Evolutionary conservation across 2,888 invertebrate species (phyloP).

Genomic region (Tetragnatha montana): DNA sequence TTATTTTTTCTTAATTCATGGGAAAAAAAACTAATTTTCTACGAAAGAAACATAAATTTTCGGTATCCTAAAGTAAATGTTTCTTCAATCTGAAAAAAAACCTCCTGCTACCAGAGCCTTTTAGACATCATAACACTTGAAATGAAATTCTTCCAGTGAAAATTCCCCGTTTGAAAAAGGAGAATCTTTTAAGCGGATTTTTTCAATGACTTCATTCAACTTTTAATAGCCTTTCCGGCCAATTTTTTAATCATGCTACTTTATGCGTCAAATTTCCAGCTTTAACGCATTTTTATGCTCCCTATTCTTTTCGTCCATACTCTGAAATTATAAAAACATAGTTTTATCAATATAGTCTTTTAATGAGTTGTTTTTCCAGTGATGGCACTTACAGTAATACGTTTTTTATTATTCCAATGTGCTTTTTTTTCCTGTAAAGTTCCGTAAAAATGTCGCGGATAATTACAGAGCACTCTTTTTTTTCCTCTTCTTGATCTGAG

Average conservation of each 20-base stretch:
- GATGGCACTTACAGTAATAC: constrained; percentile 16
- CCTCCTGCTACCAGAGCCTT: background rate
- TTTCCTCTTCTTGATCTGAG: background rate
- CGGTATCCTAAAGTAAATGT: background rate
- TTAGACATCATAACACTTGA: constrained; percentile 6
- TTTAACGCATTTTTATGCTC: constrained; percentile 17
- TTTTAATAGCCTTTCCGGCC: constrained; percentile 6
- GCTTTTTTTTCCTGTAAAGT: background rate
- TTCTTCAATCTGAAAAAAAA: background rate
- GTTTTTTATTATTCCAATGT: constrained; percentile 8
- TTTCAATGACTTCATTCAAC: constrained; percentile 5
- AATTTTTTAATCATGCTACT: constrained; percentile 21
- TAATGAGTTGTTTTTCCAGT: constrained; percentile 33
- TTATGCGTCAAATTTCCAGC: constrained; percentile 25
- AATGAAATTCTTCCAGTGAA: constrained; percentile 8
- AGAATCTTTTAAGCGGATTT: constrained; percentile 14
- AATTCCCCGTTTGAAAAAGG: background rate
- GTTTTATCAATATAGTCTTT: constrained; percentile 15
- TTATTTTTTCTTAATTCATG: background rate
- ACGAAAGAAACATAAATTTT: background rate
- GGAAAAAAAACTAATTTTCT: background rate
- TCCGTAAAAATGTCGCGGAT: constrained; percentile 19
- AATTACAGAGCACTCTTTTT: constrained; percentile 14
- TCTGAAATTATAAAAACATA: constrained; percentile 16
- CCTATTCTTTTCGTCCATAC: background rate